These are phyloP conservation scores for Amblyraja radiata DNA, from an alignment of 2,797 vertebrate genomes.

Conservation along the genomic window DNA sequence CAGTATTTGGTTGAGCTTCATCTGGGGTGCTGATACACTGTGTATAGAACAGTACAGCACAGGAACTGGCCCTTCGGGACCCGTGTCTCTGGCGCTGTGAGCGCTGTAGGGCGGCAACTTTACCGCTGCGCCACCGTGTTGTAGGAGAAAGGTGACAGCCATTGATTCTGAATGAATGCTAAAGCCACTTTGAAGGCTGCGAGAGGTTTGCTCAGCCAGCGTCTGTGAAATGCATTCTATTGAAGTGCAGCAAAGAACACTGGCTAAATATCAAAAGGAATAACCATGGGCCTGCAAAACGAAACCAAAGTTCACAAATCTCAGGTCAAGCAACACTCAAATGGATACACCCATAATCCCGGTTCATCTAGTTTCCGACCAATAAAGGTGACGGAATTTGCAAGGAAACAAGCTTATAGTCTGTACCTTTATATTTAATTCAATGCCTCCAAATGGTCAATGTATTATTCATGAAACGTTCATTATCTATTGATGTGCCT, in stretches of 20 bases:
- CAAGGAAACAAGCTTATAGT: not conserved
- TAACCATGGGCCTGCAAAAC: not conserved
- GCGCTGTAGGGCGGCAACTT: no score
- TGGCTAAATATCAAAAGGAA: not conserved
- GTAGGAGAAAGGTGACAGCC: no score
- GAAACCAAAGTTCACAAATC: not conserved
- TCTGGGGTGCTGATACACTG: no score
- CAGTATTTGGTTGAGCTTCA: no score
- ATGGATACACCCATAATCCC: no score
- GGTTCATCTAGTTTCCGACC: not conserved
- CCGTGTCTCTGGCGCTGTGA: no score
- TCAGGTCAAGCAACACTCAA: not conserved
- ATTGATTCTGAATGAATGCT: not conserved
- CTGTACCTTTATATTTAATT: constrained; percentile 23
- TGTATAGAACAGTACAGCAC: no score
- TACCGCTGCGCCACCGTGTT: no score
- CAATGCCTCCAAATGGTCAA: constrained; percentile 21
- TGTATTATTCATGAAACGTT: constrained; percentile 10
- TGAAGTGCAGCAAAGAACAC: not conserved
- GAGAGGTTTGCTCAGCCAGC: not conserved
- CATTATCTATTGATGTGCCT: constrained; percentile 14
- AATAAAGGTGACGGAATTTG: not conserved
- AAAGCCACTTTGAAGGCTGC: not conserved
- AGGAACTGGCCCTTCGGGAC: no score
- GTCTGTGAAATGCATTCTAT: not conserved